Percentiles rank a stretch among this genome's conserved stretches.
These are phyloP conservation scores for Myiotriccus ornatus DNA, from an alignment of 2,797 vertebrate genomes.

Conservation along the genomic window DNA sequence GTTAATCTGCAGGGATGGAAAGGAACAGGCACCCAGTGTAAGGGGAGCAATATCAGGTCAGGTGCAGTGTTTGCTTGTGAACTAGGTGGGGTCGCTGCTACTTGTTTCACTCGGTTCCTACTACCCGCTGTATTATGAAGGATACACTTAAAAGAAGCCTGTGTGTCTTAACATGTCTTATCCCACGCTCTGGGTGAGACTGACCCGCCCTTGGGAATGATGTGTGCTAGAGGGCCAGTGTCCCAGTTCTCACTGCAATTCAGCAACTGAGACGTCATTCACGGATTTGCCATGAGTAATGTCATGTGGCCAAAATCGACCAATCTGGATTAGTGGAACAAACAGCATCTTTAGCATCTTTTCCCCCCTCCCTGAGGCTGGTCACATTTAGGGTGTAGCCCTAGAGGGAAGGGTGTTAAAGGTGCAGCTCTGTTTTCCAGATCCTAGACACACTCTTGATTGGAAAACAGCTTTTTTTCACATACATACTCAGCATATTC, in stretches of 20 bases:
- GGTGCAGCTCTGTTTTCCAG: neutral
- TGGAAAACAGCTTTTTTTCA: neutral
- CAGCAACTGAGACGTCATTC: neutral
- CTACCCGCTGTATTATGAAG: neutral
- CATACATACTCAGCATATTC: neutral
- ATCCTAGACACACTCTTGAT: neutral
- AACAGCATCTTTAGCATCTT: neutral
- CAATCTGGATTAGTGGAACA: neutral
- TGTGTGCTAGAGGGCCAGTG: accelerated
- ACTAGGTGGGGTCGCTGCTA: neutral
- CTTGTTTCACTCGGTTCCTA: neutral
- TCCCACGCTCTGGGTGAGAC: neutral
- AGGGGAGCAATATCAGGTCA: neutral
- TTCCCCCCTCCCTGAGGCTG: accelerated
- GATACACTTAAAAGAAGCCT: neutral
- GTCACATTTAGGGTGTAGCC: neutral
- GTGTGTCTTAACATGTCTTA: neutral
- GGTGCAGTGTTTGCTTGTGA: neutral
- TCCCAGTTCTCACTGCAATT: neutral
- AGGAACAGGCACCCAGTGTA: neutral
- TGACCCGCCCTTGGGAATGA: neutral
- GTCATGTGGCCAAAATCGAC: accelerated
- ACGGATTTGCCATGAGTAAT: accelerated
- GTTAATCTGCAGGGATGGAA: conserved; percentile 84
- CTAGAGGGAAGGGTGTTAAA: neutral